Conservation (phyloP, 2,888 invertebrate species). For the Bedellia somnulentella region DNA sequence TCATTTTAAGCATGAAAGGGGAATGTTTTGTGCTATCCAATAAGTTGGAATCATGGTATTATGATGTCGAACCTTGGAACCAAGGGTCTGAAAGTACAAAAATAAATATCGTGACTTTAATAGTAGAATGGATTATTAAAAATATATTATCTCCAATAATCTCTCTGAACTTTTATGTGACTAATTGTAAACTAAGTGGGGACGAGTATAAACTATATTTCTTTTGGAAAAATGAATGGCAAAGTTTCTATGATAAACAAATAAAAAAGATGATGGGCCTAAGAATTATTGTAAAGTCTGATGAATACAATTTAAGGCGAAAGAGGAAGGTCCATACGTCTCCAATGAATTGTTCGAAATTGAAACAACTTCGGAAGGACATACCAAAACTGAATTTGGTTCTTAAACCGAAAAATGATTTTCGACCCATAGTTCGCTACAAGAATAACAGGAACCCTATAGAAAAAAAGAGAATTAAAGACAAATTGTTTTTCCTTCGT, state of each 20-base stretch:
- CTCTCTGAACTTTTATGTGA: constrained; percentile 41
- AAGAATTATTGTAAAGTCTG: constrained; percentile 25
- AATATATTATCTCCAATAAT: constrained; percentile 35
- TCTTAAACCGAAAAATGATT: constrained; percentile 33
- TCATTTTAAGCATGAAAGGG: constrained; percentile 37
- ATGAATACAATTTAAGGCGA: constrained; percentile 23
- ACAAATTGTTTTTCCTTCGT: constrained; percentile 29
- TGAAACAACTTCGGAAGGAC: constrained; percentile 22
- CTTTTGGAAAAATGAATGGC: constrained; percentile 46
- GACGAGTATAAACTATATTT: constrained; percentile 45
- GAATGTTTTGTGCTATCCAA: constrained; percentile 27
- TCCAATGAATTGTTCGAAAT: too few species aligned
- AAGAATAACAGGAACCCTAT: constrained; percentile 20
- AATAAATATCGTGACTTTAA: constrained; percentile 17
- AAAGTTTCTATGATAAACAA: constrained; percentile 40
- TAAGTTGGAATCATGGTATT: constrained; percentile 28
- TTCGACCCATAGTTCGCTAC: constrained; percentile 40
- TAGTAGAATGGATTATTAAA: constrained; percentile 30
- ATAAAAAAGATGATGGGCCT: constrained; percentile 26
- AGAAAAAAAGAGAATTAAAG: constrained; percentile 35
- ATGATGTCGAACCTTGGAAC: constrained; percentile 23
- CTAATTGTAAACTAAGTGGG: constrained; percentile 35
- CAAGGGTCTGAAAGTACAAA: constrained; percentile 10
- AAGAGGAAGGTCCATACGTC: constrained; percentile 19
- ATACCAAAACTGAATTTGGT: constrained; percentile 39